Base-by-base conservation (phyloP, 30 jellyfish, hydroid and myxozoan species). In the Aurelia aurita complex sp. Pacific region DNA sequence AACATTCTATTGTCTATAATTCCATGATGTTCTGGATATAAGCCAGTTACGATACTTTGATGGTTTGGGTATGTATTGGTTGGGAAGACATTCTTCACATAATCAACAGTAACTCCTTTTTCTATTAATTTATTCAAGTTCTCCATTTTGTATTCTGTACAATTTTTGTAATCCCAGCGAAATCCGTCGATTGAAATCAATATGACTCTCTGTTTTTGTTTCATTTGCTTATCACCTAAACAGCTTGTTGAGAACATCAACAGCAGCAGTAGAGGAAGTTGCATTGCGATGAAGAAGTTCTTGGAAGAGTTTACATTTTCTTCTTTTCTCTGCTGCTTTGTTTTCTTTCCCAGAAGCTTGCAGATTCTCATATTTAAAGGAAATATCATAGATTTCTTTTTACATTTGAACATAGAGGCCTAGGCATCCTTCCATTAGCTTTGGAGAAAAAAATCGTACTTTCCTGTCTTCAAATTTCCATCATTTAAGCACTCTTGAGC, bases 1-100 rank as follows among this genome's bases (percentile, higher is more conserved):
- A 71, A 80, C 97, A 94, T 89, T 15, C 85, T 66, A 74, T 94
- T 85, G 46, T 85, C 94, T 16, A 94, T 71, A 16, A 94, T 94
- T 10, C 97, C 99, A 81, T 94, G 99, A 40, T 94, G 55, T 60
- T 94, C 99, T 35, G 99, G 97, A 62, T 89, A 94, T 12, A 79
- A 86, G 10, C 99, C 99, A 2, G 99, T 94, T 2, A 94, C 80
- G 23, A 94, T 88, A 76, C 97, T 94, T 59, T 94, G 97, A 61
- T 94, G 99, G 76, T 94, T 94, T 0, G 99, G 99, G 42, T 68
- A 73, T 50, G 97, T 88, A 43, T 62, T 54, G 16, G 99, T 85
- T 15, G 99, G 99, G 67, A 94, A 94, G 4, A 94, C 99, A 67
- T 94, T 94, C 51, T 54, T 71, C 54, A 85, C 97, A 69, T 87